These are phyloP conservation scores for Pristionchus fissidentatus DNA, from an alignment of 2,888 invertebrate species.

Conservation along the genomic window DNA sequence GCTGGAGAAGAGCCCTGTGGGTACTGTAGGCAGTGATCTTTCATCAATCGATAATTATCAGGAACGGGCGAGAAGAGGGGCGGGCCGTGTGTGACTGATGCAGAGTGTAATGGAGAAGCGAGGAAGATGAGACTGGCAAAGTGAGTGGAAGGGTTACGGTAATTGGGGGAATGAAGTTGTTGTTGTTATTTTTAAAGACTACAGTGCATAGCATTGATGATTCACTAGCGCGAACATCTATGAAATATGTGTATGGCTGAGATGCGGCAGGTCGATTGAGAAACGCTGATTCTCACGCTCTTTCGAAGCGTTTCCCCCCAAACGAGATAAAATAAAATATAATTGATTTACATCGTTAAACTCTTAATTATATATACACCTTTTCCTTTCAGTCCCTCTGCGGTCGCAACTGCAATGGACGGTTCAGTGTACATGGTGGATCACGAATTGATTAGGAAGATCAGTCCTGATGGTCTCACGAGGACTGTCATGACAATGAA, in stretches of 20 bases:
- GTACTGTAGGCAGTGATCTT: not conserved
- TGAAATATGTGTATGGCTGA: not conserved
- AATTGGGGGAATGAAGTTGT: not conserved
- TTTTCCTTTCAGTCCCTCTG: constrained; percentile 86
- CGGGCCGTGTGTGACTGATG: constrained; percentile 29
- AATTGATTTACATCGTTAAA: not conserved
- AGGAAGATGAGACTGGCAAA: constrained; percentile 1
- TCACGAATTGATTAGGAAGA: constrained; percentile 78
- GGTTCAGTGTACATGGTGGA: constrained; percentile 86
- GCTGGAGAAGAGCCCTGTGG: not conserved
- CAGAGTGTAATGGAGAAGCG: constrained; percentile 39
- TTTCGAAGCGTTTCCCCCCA: not conserved
- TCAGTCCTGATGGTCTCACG: constrained; percentile 90
- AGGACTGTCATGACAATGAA: constrained; percentile 90
- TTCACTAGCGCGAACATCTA: not conserved
- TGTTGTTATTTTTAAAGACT: not conserved
- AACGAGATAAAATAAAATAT: too few relatives aligned
- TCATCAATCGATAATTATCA: not conserved
- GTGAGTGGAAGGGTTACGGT: constrained; percentile 16
- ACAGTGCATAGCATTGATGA: not conserved
- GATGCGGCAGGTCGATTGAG: not conserved
- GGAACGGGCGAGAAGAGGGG: constrained; percentile 38
- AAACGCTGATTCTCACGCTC: too few relatives aligned
- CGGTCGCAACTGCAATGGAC: constrained; percentile 93
- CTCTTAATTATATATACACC: not conserved